Percentiles rank a stretch among this genome's conserved stretches.
Evolutionary conservation across 1,140 invertebrate species (phyloP).

Genomic region (Drosophila bocki): DNA sequence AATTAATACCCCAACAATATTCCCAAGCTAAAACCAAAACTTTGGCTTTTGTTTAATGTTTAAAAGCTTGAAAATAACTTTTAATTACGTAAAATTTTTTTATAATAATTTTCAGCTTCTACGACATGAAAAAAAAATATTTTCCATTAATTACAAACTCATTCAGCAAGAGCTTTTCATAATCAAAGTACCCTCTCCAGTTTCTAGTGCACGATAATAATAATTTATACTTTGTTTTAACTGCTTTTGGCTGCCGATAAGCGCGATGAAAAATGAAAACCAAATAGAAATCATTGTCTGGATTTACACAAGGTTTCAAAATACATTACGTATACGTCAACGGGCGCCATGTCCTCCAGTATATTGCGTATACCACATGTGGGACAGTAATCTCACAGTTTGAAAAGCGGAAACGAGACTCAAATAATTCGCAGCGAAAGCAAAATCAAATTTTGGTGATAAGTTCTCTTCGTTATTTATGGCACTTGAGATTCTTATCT

Average conservation of each 20-base stretch:
- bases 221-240: slow-evolving; percentile 45
- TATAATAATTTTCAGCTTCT: too few species aligned
- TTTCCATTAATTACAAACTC: background rate
- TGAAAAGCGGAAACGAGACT: slow-evolving; percentile 2
- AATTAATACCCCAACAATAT: background rate
- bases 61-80: background rate
- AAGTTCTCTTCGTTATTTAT: slow-evolving; percentile 13
- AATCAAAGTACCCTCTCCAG: background rate
- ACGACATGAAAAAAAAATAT: background rate
- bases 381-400: slow-evolving; percentile 16
- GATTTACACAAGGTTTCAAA: slow-evolving; percentile 65
- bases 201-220: slow-evolving; percentile 14
- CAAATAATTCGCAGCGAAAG: slow-evolving; percentile 18
- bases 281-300: slow-evolving; percentile 37
- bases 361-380: slow-evolving; percentile 40
- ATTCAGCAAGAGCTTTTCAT: background rate
- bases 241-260: slow-evolving; percentile 69
- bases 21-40: background rate
- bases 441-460: slow-evolving; percentile 21
- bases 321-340: slow-evolving; percentile 23
- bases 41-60: background rate
- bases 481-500: slow-evolving; percentile 10
- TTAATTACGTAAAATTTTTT: background rate
- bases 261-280: slow-evolving; percentile 28
- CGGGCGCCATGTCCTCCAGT: slow-evolving; percentile 21